phyloP scores from a whole-genome alignment of 2,113 vertebrate species.

The Parotia lawesii region DNA sequence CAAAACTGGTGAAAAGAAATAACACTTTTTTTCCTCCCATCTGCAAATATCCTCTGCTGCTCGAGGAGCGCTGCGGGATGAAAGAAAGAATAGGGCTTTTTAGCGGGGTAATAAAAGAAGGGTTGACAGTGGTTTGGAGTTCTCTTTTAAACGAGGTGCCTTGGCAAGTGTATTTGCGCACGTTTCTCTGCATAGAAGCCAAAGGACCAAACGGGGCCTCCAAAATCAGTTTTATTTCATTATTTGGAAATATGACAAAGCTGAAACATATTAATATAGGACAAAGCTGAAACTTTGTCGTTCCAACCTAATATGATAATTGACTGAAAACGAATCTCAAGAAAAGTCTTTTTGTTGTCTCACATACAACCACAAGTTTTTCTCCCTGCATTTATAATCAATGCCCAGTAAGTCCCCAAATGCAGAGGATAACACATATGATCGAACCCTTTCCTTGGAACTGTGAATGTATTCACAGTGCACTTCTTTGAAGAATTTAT shows the following conservation, averaged over 20 bases:
- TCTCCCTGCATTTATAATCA: neutral
- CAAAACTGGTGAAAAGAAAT: neutral
- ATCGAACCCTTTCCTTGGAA: neutral
- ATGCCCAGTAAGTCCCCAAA: neutral
- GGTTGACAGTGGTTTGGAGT: rapidly evolving
- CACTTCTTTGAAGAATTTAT: neutral
- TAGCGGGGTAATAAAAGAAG: neutral
- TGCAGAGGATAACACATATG: rapidly evolving
- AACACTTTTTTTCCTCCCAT: rapidly evolving
- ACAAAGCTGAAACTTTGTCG: neutral
- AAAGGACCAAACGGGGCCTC: neutral
- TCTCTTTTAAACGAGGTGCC: neutral
- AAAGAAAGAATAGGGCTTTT: neutral
- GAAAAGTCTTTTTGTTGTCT: neutral
- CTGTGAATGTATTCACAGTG: neutral
- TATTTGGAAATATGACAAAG: neutral
- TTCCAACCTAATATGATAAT: neutral
- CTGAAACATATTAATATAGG: neutral
- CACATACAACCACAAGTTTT: neutral
- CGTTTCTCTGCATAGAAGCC: neutral
- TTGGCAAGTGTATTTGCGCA: neutral
- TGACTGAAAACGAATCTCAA: neutral
- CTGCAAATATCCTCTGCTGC: neutral
- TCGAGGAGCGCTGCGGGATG: neutral
- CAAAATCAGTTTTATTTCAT: neutral